These are phyloP conservation scores for Anolis apletophallus DNA, from an alignment of 2,797 vertebrate species.

Conservation along the genomic window DNA sequence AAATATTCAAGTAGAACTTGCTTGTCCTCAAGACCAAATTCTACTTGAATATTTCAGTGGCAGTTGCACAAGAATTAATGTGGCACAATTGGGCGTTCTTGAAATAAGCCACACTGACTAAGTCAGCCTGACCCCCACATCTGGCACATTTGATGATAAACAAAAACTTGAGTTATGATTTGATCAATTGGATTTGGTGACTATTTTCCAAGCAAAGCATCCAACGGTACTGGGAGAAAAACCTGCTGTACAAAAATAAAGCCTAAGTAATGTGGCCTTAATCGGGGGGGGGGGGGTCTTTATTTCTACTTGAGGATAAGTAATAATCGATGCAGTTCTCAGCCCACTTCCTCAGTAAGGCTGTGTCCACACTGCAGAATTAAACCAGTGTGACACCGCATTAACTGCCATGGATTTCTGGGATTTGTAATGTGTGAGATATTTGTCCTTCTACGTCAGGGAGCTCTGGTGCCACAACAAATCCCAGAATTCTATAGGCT, in stretches of 20 bases:
- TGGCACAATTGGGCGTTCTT: background rate
- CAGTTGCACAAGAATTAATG: background rate
- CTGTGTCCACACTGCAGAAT: too few species aligned
- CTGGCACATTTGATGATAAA: constrained; percentile 52
- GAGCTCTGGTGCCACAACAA: too few species aligned
- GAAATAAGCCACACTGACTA: constrained; percentile 8
- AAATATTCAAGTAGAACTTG: too few species aligned
- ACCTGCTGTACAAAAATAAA: constrained; percentile 37
- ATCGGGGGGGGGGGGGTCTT: constrained; percentile 51
- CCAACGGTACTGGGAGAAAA: constrained; percentile 29
- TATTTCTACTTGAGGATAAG: constrained; percentile 49
- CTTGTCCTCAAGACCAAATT: background rate
- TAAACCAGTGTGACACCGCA: too few species aligned
- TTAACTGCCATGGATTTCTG: too few species aligned
- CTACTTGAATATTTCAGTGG: background rate
- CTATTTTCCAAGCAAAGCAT: constrained; percentile 1
- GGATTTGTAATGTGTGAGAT: too few species aligned
- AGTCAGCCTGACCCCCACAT: background rate
- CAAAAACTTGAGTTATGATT: constrained; percentile 48
- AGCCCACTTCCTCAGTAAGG: background rate
- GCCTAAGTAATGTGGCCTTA: constrained; percentile 47
- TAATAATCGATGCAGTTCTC: constrained; percentile 5
- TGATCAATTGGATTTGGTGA: constrained; percentile 38
- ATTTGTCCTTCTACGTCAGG: too few species aligned
- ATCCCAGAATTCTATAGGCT: too few species aligned